phyloP scores from a whole-genome alignment of 1,140 invertebrate species.

The Antheraea pernyi region DNA sequence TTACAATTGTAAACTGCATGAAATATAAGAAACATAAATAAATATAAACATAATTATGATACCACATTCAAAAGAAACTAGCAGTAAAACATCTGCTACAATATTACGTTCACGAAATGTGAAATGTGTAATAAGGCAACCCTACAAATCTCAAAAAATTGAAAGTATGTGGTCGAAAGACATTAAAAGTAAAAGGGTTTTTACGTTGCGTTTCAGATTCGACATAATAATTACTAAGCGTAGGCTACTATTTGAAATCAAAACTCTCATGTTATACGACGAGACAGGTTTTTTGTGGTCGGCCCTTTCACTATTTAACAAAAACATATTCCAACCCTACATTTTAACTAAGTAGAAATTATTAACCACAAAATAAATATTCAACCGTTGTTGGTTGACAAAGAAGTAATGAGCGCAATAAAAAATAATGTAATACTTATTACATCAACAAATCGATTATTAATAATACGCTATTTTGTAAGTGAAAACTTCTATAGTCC shows the following conservation, averaged over 20 bases:
- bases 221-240: slow-evolving; percentile 54
- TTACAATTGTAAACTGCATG: too few species aligned
- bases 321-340: slow-evolving; percentile 61
- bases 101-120: background rate
- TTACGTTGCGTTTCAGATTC: slow-evolving; percentile 47
- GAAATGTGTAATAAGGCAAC: background rate
- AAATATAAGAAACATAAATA: too few species aligned
- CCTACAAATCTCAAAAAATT: slow-evolving; percentile 38
- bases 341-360: slow-evolving; percentile 70
- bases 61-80: too few species aligned
- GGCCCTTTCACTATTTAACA: slow-evolving; percentile 72
- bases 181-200: slow-evolving; percentile 47
- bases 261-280: slow-evolving; percentile 66
- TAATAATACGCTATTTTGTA: too few species aligned
- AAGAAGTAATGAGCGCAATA: slow-evolving; percentile 48
- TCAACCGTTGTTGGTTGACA: slow-evolving; percentile 67
- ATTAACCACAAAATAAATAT: slow-evolving; percentile 71
- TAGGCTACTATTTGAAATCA: slow-evolving; percentile 69
- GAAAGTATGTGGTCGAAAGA: slow-evolving; percentile 51
- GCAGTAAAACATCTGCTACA: slow-evolving; percentile 10
- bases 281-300: slow-evolving; percentile 64
- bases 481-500: too few species aligned
- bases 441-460: too few species aligned
- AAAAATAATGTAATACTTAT: slow-evolving; percentile 44
- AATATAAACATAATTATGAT: too few species aligned